Conservation (phyloP, 2,113 vertebrate genomes). For the Donacobius atricapilla region DNA sequence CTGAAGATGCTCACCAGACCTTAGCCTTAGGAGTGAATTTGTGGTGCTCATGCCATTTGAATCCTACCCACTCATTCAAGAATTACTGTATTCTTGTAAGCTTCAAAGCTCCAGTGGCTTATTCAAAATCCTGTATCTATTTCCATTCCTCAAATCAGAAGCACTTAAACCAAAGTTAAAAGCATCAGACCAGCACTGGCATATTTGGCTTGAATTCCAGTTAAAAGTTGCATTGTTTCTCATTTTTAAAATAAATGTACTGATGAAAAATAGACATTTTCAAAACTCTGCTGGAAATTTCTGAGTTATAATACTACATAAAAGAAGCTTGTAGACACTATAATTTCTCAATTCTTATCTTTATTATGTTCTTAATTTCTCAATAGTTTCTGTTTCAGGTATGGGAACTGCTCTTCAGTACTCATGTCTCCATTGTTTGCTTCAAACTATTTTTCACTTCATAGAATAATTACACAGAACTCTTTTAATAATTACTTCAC, state of each 20-base stretch:
- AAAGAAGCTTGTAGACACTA: not conserved
- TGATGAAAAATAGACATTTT: not conserved
- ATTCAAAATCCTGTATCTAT: not conserved
- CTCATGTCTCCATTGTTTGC: not conserved
- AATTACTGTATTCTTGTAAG: not conserved
- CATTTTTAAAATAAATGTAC: not conserved
- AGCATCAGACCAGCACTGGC: not conserved
- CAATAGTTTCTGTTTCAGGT: not conserved
- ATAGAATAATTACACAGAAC: not conserved
- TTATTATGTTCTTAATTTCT: not conserved
- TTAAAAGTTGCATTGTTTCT: not conserved
- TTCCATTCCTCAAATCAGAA: not conserved
- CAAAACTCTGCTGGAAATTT: not conserved
- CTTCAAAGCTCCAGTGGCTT: not conserved
- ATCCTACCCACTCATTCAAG: not conserved
- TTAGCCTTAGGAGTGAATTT: not conserved
- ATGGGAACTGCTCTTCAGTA: not conserved
- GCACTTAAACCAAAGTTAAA: not conserved
- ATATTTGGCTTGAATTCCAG: not conserved
- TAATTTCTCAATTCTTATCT: not conserved
- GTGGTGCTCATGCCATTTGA: not conserved
- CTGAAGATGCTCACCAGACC: not conserved
- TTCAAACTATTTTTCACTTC: not conserved
- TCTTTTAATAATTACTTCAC: not conserved
- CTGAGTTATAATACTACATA: not conserved